These are phyloP conservation scores for Amphipoea lucens DNA, from an alignment of 2,888 invertebrate genomes.

Conservation along the genomic window DNA sequence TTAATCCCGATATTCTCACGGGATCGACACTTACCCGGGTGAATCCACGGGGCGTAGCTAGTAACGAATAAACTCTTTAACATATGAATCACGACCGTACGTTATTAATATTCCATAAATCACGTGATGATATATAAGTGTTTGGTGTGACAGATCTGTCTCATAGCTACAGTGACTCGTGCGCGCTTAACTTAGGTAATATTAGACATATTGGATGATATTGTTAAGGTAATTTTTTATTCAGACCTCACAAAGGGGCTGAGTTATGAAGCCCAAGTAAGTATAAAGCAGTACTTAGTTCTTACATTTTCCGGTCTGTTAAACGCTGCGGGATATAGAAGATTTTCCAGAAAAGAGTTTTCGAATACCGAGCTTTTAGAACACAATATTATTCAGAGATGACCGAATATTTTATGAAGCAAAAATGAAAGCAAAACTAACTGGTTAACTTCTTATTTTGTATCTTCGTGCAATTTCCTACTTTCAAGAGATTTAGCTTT, in stretches of 20 bases:
- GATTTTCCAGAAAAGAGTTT: background rate
- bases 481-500: background rate
- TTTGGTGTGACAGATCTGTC: background rate
- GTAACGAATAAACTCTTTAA: background rate
- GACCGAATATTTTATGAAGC: background rate
- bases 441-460: background rate
- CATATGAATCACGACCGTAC: background rate
- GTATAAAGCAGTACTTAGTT: background rate
- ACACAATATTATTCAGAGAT: background rate
- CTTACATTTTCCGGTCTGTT: background rate
- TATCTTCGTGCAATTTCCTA: background rate
- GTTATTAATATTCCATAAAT: background rate
- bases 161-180: background rate
- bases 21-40: too few species aligned
- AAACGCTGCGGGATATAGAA: background rate
- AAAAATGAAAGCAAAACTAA: background rate
- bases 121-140: background rate
- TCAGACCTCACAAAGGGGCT: background rate
- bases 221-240: background rate
- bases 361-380: background rate
- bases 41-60: too few species aligned
- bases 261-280: background rate
- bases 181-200: slow-evolving; percentile 1
- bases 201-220: background rate
- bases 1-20: too few species aligned